Base-by-base conservation (phyloP, 2,888 invertebrate genomes). In the Tortricodes alternella region DNA sequence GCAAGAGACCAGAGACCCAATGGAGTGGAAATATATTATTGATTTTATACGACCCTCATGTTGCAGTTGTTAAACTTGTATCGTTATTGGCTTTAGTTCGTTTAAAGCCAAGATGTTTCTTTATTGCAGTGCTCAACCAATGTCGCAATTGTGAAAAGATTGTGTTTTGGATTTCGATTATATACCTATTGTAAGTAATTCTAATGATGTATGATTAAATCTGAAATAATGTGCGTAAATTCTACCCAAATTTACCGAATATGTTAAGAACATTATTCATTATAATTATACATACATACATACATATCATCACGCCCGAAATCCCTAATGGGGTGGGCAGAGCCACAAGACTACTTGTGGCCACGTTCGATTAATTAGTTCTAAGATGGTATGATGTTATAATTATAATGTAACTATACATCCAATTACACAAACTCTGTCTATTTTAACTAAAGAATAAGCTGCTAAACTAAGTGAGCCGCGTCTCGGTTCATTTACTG, bases 1-100 rank as follows among this genome's bases (percentile, higher is more conserved):
- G 50, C 27, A 53, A 41, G 32, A 62, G 55, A 64, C 71, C 75
- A 77, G 70, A 75, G 71, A 79, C 74, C 75, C 78, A 76, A 83
- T 81, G 81, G 78, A 59, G 76, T 66, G 73, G 79, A 80, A 80
- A 80, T 74, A 69, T 76, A 78, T 74, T 80, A 81, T 82, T 76
- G 80, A 83, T 81, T 78, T 74, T 68, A 76, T 79, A 78, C 74
- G 76, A 78, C 76, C 59, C 58, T 74, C 71, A 71, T 74, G 74
- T 72, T 74, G 75, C 74, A 77, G 69, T 78, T 79, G 78, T 80
- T 78, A 75, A 78, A 77, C 77, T 78, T 74, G 81, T n/a, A n/a
- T n/a, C 79, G 78, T 80, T 81, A 83, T 83, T 80, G 79, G 78
- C 79, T 71, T 74, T 73, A 51, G 50, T 39, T 34, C 8, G 34